phyloP scores from a whole-genome alignment of 2,888 invertebrate species.

The Patella depressa region DNA sequence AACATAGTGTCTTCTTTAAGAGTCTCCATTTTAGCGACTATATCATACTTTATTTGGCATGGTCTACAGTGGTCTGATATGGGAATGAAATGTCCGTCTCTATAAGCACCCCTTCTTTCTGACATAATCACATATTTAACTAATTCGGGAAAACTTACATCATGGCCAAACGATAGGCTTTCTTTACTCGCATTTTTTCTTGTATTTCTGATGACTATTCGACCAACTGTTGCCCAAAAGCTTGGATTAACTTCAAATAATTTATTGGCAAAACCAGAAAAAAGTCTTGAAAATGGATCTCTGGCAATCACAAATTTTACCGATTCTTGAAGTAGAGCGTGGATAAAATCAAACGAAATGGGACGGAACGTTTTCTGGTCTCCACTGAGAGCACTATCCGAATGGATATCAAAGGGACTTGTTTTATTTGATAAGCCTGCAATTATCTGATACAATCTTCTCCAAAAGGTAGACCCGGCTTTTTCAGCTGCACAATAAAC shows the following conservation, averaged over 20 bases:
- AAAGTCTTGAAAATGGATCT: background rate
- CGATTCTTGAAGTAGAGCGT: background rate
- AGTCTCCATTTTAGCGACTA: background rate
- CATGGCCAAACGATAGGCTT: background rate
- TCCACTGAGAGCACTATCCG: too few relatives aligned
- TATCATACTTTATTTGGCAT: background rate
- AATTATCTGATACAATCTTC: too few relatives aligned
- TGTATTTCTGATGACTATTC: background rate
- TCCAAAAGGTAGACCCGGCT: too few relatives aligned
- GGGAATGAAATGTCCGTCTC: background rate
- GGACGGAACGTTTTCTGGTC: too few relatives aligned
- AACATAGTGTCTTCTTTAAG: background rate
- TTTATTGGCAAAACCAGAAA: conserved; percentile 1
- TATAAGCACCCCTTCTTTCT: background rate
- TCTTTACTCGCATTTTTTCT: background rate
- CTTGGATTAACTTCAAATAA: background rate
- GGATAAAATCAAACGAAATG: too few relatives aligned
- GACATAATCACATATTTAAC: background rate
- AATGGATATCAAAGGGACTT: too few relatives aligned
- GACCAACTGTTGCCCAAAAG: background rate
- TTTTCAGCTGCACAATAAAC: too few relatives aligned
- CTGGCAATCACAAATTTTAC: background rate
- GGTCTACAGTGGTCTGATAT: background rate
- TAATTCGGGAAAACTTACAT: background rate
- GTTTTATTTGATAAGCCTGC: too few relatives aligned